These are phyloP conservation scores for Morone saxatilis DNA, from an alignment of 2,113 vertebrate species.

Conservation along the genomic window DNA sequence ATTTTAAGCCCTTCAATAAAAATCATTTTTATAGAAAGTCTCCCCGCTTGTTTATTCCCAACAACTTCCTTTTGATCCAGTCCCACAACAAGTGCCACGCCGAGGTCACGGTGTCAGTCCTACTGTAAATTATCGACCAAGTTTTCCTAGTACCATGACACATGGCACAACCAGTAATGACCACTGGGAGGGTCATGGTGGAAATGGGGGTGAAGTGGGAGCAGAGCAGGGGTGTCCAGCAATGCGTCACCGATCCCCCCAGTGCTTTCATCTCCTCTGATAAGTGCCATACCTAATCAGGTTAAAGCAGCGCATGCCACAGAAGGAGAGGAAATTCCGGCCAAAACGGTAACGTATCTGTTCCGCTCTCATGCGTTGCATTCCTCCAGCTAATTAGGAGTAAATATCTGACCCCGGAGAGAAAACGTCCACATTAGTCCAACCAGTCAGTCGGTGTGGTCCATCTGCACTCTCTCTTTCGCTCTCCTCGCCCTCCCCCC, in stretches of 20 bases:
- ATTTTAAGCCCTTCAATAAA: conserved; percentile 63
- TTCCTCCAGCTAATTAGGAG: conserved; percentile 87
- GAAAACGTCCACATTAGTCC: conserved; percentile 83
- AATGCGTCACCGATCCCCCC: conserved; percentile 74
- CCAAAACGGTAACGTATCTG: conserved; percentile 87
- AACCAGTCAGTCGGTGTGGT: conserved; percentile 82
- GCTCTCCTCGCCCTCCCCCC: conserved; percentile 26
- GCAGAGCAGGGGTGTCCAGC: conserved; percentile 72
- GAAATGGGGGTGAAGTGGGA: conserved; percentile 61
- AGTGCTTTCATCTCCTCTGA: conserved; percentile 85
- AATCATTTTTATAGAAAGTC: conserved; percentile 55
- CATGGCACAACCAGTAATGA: conserved; percentile 56
- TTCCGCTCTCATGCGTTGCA: conserved; percentile 85
- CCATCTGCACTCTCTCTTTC: conserved; percentile 80
- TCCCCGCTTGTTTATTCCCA: conserved; percentile 53
- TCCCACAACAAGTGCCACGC: conserved; percentile 49
- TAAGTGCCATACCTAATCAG: conserved; percentile 89
- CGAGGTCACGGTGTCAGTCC: conserved; percentile 31
- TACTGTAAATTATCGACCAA: conserved; percentile 68
- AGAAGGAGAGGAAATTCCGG: conserved; percentile 85
- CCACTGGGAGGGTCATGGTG: conserved; percentile 41
- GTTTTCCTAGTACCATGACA: conserved; percentile 45
- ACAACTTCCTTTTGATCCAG: conserved; percentile 52
- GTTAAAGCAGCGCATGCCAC: conserved; percentile 84
- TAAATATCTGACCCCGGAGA: conserved; percentile 87